Percentiles rank a stretch among this genome's conserved stretches.
Conservation (phyloP, 2,113 vertebrate species). For the Cyanoramphus novaezelandiae region DNA sequence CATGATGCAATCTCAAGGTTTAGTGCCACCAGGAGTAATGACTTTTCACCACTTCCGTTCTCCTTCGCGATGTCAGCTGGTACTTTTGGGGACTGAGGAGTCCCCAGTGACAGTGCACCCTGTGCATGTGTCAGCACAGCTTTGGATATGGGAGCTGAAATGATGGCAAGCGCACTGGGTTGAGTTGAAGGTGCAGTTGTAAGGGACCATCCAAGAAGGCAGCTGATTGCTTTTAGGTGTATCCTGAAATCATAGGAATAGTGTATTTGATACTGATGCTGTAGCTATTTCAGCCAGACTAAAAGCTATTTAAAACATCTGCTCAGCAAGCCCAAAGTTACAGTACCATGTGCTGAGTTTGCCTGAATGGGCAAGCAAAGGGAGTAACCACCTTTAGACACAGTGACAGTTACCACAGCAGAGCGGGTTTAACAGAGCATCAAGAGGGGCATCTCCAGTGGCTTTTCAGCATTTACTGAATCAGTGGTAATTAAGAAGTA, state of each 20-base stretch:
- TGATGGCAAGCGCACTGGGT: fast-evolving
- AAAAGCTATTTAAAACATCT: background rate
- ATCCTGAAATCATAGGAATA: background rate
- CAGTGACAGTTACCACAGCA: background rate
- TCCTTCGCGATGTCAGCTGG: background rate
- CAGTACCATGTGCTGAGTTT: background rate
- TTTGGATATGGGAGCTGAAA: background rate
- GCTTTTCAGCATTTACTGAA: background rate
- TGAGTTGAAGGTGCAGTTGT: background rate
- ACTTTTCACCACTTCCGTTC: conserved; percentile 14
- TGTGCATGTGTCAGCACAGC: fast-evolving
- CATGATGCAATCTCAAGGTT: background rate
- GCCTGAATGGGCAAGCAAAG: background rate
- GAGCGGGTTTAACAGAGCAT: background rate
- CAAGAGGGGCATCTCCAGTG: background rate
- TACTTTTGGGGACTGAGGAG: background rate
- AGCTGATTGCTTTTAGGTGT: background rate
- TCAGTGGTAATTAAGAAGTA: background rate
- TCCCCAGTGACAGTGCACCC: background rate
- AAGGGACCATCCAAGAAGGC: background rate
- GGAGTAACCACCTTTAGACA: background rate
- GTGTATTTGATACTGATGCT: background rate
- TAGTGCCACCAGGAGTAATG: background rate
- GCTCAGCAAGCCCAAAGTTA: background rate
- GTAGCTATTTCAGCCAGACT: background rate